These are phyloP conservation scores for Metaphire vulgaris DNA, from an alignment of 1,140 invertebrate genomes.

Conservation along the genomic window DNA sequence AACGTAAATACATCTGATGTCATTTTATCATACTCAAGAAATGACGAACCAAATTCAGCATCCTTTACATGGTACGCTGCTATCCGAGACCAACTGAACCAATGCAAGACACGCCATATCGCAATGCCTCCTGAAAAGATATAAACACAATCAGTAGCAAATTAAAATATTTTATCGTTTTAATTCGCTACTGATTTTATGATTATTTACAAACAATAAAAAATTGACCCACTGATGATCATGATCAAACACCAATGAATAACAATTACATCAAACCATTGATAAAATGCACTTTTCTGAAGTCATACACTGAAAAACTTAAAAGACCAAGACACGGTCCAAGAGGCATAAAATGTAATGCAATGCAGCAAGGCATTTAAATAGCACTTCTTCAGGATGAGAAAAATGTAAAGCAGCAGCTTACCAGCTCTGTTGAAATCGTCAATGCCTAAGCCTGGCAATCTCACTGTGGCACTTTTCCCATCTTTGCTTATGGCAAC, in stretches of 20 bases:
- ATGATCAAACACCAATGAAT: background rate
- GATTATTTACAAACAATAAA: background rate
- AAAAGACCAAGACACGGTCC: background rate
- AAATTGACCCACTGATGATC: too few relatives aligned
- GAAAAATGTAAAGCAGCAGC: background rate
- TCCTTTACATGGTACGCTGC: conserved; percentile 10
- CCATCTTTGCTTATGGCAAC: background rate
- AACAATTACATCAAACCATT: background rate
- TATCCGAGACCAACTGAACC: conserved; percentile 7
- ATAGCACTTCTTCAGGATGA: background rate
- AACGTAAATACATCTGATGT: conserved; percentile 21
- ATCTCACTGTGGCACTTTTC: background rate
- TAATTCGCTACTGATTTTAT: background rate
- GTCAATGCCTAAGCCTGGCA: background rate
- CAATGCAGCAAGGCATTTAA: background rate
- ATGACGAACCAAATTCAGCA: background rate
- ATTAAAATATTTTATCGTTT: background rate
- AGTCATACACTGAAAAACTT: background rate
- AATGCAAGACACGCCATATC: background rate
- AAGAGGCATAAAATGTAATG: background rate
- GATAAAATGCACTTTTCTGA: background rate
- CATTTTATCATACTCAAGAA: conserved; percentile 23
- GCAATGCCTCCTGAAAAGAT: background rate
- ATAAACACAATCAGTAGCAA: background rate
- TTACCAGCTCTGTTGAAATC: background rate